These are phyloP conservation scores for Pterocles orientalis DNA, from an alignment of 2,113 vertebrate genomes.

Conservation along the genomic window DNA sequence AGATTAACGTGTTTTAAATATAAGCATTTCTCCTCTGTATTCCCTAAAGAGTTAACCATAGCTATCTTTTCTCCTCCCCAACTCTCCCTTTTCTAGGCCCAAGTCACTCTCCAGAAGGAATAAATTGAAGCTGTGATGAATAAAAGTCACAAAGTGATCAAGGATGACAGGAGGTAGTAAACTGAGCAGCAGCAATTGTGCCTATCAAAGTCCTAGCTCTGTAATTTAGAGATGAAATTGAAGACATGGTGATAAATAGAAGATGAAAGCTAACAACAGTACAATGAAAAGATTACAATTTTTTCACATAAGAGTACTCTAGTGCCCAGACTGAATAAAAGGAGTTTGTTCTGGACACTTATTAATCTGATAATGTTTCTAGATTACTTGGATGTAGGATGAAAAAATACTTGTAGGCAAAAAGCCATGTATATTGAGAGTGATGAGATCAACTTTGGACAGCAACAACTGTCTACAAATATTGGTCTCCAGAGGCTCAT, in stretches of 20 bases:
- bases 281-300: neutral
- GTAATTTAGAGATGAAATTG: constrained; percentile 50
- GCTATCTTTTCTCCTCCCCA: neutral
- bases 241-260: constrained; percentile 40
- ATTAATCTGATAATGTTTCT: neutral
- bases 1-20: neutral
- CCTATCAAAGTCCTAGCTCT: constrained; percentile 21
- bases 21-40: neutral
- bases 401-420: neutral
- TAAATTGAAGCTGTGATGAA: constrained; percentile 45
- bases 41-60: neutral
- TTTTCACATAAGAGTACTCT: neutral
- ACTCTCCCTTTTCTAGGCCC: neutral
- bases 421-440: neutral
- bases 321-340: neutral
- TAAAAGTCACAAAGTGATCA: constrained; percentile 31
- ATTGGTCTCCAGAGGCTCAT: neutral
- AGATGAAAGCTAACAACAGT: constrained; percentile 42
- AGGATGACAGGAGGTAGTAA: constrained; percentile 19
- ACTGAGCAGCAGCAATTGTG: neutral
- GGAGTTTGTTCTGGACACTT: neutral
- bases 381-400: neutral
- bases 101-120: constrained; percentile 6
- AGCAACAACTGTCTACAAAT: neutral
- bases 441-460: neutral